phyloP scores from a whole-genome alignment of 1,140 invertebrate species.

The Andricus grossulariae region DNA sequence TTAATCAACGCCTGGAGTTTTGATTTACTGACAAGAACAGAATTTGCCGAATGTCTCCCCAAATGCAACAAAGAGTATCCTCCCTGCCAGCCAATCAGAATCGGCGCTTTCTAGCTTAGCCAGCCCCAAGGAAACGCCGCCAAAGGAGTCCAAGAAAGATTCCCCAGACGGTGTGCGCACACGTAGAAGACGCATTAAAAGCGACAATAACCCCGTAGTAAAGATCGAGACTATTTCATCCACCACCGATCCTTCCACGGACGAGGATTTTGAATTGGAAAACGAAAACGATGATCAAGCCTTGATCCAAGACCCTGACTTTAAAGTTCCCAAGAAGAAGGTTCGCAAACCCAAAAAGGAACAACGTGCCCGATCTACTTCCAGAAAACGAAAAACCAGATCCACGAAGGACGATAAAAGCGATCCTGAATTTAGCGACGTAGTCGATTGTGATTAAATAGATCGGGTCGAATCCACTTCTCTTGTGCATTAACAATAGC shows the following conservation, averaged over 20 bases:
- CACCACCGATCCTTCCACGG: conserved; percentile 21
- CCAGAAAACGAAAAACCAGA: conserved; percentile 38
- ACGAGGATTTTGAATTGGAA: conserved; percentile 42
- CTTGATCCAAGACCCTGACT: conserved; percentile 38
- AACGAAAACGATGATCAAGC: conserved; percentile 38
- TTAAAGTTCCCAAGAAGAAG: conserved; percentile 53
- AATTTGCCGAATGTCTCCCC: conserved; percentile 60
- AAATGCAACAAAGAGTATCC: conserved; percentile 50
- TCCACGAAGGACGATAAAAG: conserved; percentile 34
- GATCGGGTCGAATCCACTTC: conserved; percentile 1
- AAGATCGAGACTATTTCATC: conserved; percentile 32
- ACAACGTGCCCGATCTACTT: conserved; percentile 30
- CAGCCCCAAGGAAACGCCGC: conserved; percentile 49
- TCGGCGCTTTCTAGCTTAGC: conserved; percentile 73
- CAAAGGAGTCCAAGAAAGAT: conserved; percentile 40
- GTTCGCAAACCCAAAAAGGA: conserved; percentile 42
- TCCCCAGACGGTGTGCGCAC: conserved; percentile 17
- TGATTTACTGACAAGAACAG: conserved; percentile 47
- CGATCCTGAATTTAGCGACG: conserved; percentile 56
- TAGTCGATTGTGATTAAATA: conserved; percentile 21
- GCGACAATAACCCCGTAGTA: conserved; percentile 37
- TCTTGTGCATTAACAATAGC: neutral
- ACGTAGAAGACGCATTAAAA: conserved; percentile 47
- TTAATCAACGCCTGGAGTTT: conserved; percentile 35
- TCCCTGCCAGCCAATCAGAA: conserved; percentile 67